These are phyloP conservation scores for Zootermopsis nevadensis DNA, from an alignment of 2,888 invertebrate genomes.

Conservation along the genomic window DNA sequence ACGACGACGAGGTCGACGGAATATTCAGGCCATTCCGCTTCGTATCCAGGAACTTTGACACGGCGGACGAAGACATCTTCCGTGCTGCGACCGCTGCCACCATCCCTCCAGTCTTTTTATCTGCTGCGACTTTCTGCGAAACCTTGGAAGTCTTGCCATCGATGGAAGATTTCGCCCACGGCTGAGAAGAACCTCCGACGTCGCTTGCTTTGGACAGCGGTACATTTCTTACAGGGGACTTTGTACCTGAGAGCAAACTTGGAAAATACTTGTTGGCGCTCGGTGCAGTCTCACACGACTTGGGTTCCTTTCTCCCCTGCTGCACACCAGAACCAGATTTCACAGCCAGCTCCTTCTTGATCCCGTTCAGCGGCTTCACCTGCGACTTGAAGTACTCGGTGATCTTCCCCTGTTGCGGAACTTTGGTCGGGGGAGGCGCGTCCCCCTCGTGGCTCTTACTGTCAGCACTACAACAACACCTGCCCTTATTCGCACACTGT, in stretches of 20 bases:
- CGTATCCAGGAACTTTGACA: conserved; percentile 30
- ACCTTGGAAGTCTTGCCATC: conserved; percentile 26
- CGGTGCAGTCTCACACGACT: conserved; percentile 23
- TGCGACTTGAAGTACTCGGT: conserved; percentile 88
- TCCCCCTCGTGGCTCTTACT: conserved; percentile 12
- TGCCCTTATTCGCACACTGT: conserved; percentile 49
- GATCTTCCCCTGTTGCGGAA: conserved; percentile 76
- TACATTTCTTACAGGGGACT: neutral
- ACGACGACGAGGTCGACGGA: neutral
- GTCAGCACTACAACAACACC: conserved; percentile 39
- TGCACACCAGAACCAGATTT: conserved; percentile 18
- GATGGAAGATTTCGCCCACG: conserved; percentile 22
- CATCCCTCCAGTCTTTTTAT: conserved; percentile 41
- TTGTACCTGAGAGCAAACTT: conserved; percentile 45
- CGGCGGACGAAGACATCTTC: conserved; percentile 35
- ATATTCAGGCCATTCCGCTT: conserved; percentile 14
- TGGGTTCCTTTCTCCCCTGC: conserved; percentile 38
- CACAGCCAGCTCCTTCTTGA: conserved; percentile 47
- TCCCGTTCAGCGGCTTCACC: conserved; percentile 73
- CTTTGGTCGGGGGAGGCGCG: conserved; percentile 23
- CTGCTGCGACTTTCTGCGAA: conserved; percentile 27
- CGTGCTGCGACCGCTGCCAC: neutral
- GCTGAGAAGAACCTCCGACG: neutral
- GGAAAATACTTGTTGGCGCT: conserved; percentile 47
- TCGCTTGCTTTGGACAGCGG: conserved; percentile 19